Evolutionary conservation across 2,888 invertebrate genomes (phyloP), one percentile per base, ranked within the genome.

Genomic region (Amaurobius ferox): DNA sequence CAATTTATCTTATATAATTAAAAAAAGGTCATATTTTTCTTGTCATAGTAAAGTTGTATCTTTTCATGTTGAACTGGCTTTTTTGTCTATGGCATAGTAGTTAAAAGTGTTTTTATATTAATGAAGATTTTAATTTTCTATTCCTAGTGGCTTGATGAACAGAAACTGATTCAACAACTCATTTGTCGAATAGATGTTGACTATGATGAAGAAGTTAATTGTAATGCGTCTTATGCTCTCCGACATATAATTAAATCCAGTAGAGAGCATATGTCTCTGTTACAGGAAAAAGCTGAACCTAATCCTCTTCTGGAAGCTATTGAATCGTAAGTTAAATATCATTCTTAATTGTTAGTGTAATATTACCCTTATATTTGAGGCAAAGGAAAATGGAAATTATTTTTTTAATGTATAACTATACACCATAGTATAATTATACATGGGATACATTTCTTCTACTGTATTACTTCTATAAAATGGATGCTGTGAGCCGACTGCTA

Each of bases 91-190:
- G n/a, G n/a, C n/a, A n/a, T n/a, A n/a, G n/a, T n/a, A n/a, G n/a
- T n/a, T n/a, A n/a, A n/a, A n/a, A n/a, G n/a, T n/a, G n/a, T n/a
- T n/a, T n/a, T n/a, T n/a, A n/a, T n/a, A n/a, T n/a, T n/a, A n/a
- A n/a, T n/a, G n/a, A n/a, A n/a, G n/a, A n/a, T n/a, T n/a, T n/a
- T n/a, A n/a, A 7, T 35, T 7, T 35, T 35, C 35, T 35, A 7
- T 35, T 90, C 91, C 23, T 92, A 98, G 97, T 98, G 97, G 97
- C 93, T 98, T 90, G 95, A 96, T 91, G 95, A 96, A 91, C 95
- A 97, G 92, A 94, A 95, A 91, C 94, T 98, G 90, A 94, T 98
- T 89, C 95, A 96, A 92, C 94, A 94, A 91, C 93, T 98, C 91
- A 93, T 94, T 88, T 93, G 92, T 88, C 91, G 94, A 89, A 92